Evolutionary conservation across 2,113 vertebrate genomes (phyloP).

Genomic region (Sardina pilchardus): DNA sequence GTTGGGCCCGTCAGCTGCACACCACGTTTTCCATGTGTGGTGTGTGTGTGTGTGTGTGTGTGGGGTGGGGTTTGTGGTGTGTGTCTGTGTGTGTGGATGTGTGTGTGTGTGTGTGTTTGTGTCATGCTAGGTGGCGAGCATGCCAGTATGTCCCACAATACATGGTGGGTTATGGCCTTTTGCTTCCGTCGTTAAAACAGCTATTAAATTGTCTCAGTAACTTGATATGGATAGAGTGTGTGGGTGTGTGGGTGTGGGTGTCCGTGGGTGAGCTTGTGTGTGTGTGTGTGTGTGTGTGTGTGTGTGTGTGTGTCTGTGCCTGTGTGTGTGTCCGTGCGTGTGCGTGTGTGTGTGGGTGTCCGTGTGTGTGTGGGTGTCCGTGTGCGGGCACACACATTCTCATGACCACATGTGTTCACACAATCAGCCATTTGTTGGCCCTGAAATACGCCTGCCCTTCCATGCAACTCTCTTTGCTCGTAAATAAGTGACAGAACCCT

Average conservation of each 20-base stretch:
- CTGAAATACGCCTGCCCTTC: conserved; percentile 1
- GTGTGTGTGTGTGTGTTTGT: background rate
- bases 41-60: conserved; percentile 5
- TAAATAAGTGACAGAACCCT: background rate
- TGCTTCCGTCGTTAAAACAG: background rate
- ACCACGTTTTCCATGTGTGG: background rate
- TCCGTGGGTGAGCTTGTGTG: background rate
- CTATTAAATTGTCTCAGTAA: conserved; percentile 4
- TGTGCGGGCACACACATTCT: background rate
- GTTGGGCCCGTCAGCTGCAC: background rate
- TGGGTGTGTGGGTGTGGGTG: background rate
- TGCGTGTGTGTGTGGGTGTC: background rate
- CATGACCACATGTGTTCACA: conserved; percentile 1
- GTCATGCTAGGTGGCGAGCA: background rate
- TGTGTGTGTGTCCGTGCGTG: background rate
- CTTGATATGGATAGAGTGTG: background rate
- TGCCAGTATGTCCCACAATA: background rate
- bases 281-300: background rate
- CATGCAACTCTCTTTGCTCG: background rate
- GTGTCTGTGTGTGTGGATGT: background rate
- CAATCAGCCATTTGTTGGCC: background rate
- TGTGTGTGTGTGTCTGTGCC: background rate
- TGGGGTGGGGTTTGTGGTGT: background rate
- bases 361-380: background rate
- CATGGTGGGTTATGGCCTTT: background rate